A percentile compares a stretch with the other conserved stretches of the same genome.
Evolutionary conservation across 2,113 vertebrate species (phyloP).

Genomic region (Xenopus borealis): DNA sequence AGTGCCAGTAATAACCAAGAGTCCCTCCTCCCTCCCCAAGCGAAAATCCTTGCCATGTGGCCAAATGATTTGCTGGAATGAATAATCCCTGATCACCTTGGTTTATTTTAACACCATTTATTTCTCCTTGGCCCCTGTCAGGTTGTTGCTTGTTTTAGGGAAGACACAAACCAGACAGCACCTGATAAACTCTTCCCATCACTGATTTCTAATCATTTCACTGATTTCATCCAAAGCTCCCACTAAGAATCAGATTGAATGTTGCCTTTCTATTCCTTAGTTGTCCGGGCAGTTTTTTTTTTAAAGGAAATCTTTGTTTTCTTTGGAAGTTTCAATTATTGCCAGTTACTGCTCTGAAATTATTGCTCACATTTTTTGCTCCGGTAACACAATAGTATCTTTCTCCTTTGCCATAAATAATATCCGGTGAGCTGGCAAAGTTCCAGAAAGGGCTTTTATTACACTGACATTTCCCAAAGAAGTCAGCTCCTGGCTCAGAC

Average conservation of each 20-base stretch:
- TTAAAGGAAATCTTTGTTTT: slow-evolving; percentile 42
- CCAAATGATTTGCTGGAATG: not conserved
- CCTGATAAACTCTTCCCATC: slow-evolving; percentile 17
- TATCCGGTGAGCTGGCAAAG: slow-evolving; percentile 25
- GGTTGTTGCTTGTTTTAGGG: not conserved
- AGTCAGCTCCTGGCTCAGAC: slow-evolving; percentile 16
- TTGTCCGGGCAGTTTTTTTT: slow-evolving; percentile 7
- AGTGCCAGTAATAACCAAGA: too few relatives aligned
- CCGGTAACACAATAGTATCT: slow-evolving; percentile 39
- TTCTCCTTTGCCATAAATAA: slow-evolving; percentile 37
- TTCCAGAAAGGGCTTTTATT: slow-evolving; percentile 29
- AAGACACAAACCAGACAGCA: not conserved
- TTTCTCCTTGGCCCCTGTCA: not conserved
- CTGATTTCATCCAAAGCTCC: slow-evolving; percentile 3
- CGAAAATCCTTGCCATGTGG: not conserved
- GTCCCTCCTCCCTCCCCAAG: not conserved
- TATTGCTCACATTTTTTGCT: slow-evolving; percentile 25
- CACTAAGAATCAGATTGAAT: slow-evolving; percentile 20
- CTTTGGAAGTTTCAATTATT: slow-evolving; percentile 31
- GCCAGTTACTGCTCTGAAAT: slow-evolving; percentile 38
- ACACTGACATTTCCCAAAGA: slow-evolving; percentile 22
- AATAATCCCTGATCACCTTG: not conserved
- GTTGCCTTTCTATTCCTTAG: slow-evolving; percentile 15
- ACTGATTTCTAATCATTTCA: not conserved
- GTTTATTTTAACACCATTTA: not conserved